Evolutionary conservation across 2,113 vertebrate genomes (phyloP).

Genomic region (Nansenia antarctica): DNA sequence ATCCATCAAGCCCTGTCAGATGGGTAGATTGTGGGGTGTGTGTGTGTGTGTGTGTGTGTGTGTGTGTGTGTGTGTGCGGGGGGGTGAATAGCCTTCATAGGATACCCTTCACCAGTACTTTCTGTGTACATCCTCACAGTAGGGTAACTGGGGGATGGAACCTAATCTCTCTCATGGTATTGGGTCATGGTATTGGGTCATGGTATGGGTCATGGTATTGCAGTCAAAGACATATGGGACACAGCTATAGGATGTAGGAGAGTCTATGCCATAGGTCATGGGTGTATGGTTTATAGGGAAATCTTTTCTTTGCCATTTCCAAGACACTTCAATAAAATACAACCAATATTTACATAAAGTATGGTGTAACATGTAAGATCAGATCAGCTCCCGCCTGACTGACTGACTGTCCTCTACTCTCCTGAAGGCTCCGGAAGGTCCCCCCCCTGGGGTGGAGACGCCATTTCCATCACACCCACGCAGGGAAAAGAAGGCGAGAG

Average conservation of each 20-base stretch:
- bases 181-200: not conserved
- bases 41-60: too few species aligned
- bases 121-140: too few species aligned
- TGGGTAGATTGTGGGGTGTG: not conserved
- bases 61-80: too few species aligned
- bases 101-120: not conserved
- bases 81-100: not conserved
- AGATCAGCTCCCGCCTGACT: slow-evolving; percentile 51
- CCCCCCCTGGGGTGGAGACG: slow-evolving; percentile 9
- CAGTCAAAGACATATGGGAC: not conserved
- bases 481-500: slow-evolving; percentile 7
- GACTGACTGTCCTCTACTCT: slow-evolving; percentile 14
- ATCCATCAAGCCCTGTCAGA: not conserved
- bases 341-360: too few species aligned
- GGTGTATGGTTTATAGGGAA: too few species aligned
- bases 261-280: too few species aligned
- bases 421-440: slow-evolving; percentile 8
- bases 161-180: too few species aligned
- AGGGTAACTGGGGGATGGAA: too few species aligned
- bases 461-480: slow-evolving; percentile 22
- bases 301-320: too few species aligned
- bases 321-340: too few species aligned
- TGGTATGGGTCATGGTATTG: not conserved
- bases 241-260: too few species aligned
- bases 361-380: too few species aligned